Evolutionary conservation across 2,797 vertebrate species (phyloP).

Genomic region (Leptoclinus maculatus): DNA sequence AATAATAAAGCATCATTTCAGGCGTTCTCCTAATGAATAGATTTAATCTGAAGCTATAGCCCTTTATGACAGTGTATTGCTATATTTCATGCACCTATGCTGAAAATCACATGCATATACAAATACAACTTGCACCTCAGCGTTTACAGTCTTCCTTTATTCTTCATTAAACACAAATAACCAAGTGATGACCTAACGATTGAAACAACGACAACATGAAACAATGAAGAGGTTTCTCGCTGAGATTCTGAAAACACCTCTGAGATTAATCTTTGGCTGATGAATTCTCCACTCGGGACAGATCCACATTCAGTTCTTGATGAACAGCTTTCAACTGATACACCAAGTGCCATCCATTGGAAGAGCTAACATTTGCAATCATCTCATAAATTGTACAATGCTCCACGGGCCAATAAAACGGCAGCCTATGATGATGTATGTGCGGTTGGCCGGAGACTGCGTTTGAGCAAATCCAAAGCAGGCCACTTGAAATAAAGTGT

Average conservation of each 20-base stretch:
- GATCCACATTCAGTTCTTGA: slow-evolving; percentile 26
- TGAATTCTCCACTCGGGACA: neutral
- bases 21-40: neutral
- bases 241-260: slow-evolving; percentile 6
- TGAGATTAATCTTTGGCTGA: slow-evolving; percentile 1
- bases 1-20: neutral
- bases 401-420: slow-evolving; percentile 61
- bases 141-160: neutral
- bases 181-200: neutral
- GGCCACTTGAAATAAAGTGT: slow-evolving; percentile 79
- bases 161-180: slow-evolving; percentile 1
- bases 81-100: neutral
- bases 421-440: slow-evolving; percentile 60
- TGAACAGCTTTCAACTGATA: slow-evolving; percentile 47
- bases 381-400: slow-evolving; percentile 68
- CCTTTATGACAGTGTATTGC: neutral
- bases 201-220: neutral
- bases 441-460: slow-evolving; percentile 56
- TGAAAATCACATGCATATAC: neutral
- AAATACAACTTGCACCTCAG: neutral
- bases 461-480: slow-evolving; percentile 63
- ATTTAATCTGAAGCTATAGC: neutral
- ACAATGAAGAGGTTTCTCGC: neutral
- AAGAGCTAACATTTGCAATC: slow-evolving; percentile 63
- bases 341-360: slow-evolving; percentile 45